Percentiles rank a stretch among this genome's conserved stretches.
phyloP scores from a whole-genome alignment of 2,888 invertebrate genomes.

The Philereme vetulata region DNA sequence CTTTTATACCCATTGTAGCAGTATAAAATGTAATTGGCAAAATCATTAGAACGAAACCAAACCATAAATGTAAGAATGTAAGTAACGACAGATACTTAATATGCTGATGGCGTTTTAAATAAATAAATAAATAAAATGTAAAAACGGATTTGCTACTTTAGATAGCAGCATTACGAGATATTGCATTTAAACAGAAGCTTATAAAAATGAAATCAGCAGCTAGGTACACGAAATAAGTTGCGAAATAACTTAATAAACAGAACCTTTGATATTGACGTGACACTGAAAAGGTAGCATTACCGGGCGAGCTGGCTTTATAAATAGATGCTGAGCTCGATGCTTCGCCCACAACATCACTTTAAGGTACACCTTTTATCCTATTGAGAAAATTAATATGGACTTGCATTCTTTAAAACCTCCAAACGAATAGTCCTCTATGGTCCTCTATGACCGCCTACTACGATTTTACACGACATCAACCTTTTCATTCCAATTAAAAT shows the following conservation, averaged over 20 bases:
- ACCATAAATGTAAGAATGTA: too few relatives aligned
- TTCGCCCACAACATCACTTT: conserved; percentile 31
- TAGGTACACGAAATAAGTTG: conserved; percentile 7
- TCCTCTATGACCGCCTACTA: not conserved
- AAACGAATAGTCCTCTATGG: not conserved
- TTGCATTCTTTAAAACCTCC: not conserved
- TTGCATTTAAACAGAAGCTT: not conserved
- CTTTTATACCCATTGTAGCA: too few relatives aligned
- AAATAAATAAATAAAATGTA: too few relatives aligned
- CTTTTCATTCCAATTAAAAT: conserved; percentile 17
- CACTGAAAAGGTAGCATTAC: conserved; percentile 33
- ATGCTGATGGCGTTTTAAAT: too few relatives aligned
- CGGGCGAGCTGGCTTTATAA: conserved; percentile 44
- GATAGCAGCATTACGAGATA: not conserved
- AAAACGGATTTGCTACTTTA: not conserved
- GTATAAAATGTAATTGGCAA: too few relatives aligned
- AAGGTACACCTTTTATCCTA: conserved; percentile 20
- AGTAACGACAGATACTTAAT: too few relatives aligned
- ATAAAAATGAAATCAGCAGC: conserved; percentile 1
- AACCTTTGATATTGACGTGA: conserved; percentile 28
- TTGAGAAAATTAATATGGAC: conserved; percentile 6
- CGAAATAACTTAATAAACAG: conserved; percentile 22
- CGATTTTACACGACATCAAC: not conserved
- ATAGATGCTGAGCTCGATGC: conserved; percentile 42
- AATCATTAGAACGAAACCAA: too few relatives aligned